Conservation (phyloP, 2,797 vertebrate genomes). For the Rhyacichthys aspro region DNA sequence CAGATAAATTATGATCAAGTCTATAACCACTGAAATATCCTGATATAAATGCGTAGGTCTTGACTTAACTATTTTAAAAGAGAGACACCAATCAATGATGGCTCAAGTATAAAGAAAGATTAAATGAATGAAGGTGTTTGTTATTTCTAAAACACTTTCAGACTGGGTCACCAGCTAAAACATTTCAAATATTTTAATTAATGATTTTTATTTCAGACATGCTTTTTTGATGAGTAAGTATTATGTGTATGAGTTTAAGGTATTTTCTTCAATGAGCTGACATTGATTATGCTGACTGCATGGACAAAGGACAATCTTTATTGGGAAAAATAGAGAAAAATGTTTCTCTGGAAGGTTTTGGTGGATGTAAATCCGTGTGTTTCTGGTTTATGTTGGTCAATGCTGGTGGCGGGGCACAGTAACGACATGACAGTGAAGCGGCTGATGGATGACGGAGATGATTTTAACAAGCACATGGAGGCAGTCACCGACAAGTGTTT, state of each 20-base stretch:
- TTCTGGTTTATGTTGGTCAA: conserved; percentile 79
- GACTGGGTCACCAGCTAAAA: not conserved
- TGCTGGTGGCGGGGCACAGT: conserved; percentile 80
- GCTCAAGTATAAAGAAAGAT: not conserved
- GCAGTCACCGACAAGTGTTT: conserved; percentile 82
- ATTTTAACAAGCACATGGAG: conserved; percentile 86
- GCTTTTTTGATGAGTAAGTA: too few species aligned
- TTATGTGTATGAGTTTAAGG: too few species aligned
- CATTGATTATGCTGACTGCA: too few species aligned
- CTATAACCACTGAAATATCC: not conserved
- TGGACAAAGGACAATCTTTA: conserved; percentile 22
- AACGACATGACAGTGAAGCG: conserved; percentile 81
- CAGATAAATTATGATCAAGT: not conserved
- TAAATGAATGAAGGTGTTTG: not conserved
- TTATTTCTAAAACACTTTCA: not conserved
- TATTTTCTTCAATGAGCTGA: too few species aligned
- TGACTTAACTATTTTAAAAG: not conserved
- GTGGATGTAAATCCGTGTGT: conserved; percentile 32
- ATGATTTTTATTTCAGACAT: too few species aligned
- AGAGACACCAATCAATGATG: not conserved
- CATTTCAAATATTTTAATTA: too few species aligned
- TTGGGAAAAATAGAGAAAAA: conserved; percentile 17
- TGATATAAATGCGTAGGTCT: not conserved
- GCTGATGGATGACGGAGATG: conserved; percentile 85
- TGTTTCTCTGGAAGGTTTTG: conserved; percentile 37